phyloP scores from a whole-genome alignment of 2,113 vertebrate genomes.

The Corvus cornix region DNA sequence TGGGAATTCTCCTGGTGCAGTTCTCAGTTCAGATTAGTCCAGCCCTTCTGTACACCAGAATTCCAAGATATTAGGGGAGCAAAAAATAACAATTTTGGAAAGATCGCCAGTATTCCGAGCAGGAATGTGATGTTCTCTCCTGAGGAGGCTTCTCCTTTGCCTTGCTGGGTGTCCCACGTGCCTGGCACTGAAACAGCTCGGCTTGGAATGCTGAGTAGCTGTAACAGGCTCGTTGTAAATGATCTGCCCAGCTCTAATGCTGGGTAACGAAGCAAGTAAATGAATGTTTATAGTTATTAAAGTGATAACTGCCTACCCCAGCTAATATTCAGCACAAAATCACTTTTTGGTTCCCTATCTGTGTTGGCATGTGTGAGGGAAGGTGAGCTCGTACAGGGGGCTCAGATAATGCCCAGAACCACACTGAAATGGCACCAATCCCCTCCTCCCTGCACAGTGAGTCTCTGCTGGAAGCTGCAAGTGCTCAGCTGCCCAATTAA shows the following conservation, averaged over 20 bases:
- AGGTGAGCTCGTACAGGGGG: fast-evolving
- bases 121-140: fast-evolving
- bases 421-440: fast-evolving
- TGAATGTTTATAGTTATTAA: slow-evolving; percentile 63
- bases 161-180: neutral
- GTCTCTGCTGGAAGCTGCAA: neutral
- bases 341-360: neutral
- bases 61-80: neutral
- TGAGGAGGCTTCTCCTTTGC: neutral
- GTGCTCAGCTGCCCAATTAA: neutral
- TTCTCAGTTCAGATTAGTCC: neutral
- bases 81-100: fast-evolving
- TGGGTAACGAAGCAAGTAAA: slow-evolving; percentile 61
- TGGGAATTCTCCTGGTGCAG: neutral
- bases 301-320: slow-evolving; percentile 33
- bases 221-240: neutral
- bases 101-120: neutral
- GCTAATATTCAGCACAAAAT: neutral
- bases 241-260: slow-evolving; percentile 51
- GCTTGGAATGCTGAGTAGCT: neutral
- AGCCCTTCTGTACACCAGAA: fast-evolving
- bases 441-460: neutral
- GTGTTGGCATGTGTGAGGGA: neutral
- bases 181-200: neutral
- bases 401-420: neutral